Percentiles rank a stretch among this genome's conserved stretches.
Evolutionary conservation across 2,797 vertebrate genomes (phyloP).

Genomic region (Syndactyla subalaris): DNA sequence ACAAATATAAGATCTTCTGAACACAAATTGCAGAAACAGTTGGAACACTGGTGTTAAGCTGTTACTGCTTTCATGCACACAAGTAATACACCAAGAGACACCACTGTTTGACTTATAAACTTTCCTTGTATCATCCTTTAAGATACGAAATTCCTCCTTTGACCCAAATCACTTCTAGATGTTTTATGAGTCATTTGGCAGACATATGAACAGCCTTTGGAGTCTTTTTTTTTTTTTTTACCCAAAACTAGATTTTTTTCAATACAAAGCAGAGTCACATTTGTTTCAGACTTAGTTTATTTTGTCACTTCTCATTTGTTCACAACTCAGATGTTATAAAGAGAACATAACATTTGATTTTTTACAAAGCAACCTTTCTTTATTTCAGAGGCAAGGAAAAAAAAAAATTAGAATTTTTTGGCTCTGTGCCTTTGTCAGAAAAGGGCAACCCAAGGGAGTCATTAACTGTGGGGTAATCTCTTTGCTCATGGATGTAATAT

Average conservation of each 20-base stretch:
- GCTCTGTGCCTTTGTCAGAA: constrained; percentile 19
- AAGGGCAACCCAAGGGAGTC: constrained; percentile 26
- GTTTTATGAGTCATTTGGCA: neutral
- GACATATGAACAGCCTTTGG: neutral
- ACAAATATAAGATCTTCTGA: neutral
- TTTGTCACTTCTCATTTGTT: constrained; percentile 5
- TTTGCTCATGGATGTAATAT: constrained; percentile 49
- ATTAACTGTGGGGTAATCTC: constrained; percentile 27
- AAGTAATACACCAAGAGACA: neutral
- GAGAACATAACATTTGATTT: neutral
- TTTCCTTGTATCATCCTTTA: neutral
- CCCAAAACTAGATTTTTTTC: neutral
- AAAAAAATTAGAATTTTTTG: neutral
- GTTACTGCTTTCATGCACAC: neutral
- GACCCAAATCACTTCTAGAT: neutral
- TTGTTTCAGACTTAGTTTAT: neutral
- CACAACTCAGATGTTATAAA: neutral
- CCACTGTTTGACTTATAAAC: neutral
- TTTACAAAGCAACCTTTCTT: neutral
- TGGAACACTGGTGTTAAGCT: neutral
- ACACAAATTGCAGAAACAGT: neutral
- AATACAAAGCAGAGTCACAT: neutral
- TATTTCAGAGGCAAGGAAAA: neutral
- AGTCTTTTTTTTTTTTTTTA: neutral
- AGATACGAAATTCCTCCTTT: neutral